Evolutionary conservation across 1,140 invertebrate species (phyloP).

Genomic region (Caerostris extrusa): DNA sequence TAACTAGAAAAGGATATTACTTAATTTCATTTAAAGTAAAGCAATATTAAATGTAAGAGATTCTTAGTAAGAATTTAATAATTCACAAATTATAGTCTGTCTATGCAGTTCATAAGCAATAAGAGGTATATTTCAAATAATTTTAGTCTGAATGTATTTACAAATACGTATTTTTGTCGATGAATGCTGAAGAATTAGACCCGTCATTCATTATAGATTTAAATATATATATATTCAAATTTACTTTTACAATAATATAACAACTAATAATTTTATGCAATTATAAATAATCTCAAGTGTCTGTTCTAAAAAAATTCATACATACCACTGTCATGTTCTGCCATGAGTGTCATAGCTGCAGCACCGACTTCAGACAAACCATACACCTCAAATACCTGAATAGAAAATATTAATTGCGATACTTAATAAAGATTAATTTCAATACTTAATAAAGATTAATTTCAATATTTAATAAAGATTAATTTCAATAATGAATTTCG

Average conservation of each 20-base stretch:
- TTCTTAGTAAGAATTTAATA: no score
- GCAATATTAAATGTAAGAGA: no score
- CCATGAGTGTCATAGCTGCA: constrained; percentile 94
- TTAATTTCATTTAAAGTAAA: no score
- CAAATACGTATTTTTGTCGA: no score
- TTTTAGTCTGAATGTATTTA: no score
- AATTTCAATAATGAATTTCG: neutral
- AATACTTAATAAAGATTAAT: neutral
- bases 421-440: neutral
- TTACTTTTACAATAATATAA: neutral
- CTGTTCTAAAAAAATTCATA: neutral
- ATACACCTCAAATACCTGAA: constrained; percentile 92
- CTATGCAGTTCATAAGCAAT: no score
- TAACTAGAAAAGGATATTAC: no score
- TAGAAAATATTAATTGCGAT: neutral
- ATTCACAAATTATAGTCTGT: no score
- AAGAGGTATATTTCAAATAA: no score
- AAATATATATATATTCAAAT: neutral
- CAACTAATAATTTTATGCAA: neutral
- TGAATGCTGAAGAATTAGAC: neutral
- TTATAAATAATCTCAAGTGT: no score
- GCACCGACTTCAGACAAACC: constrained; percentile 98
- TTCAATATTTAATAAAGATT: neutral
- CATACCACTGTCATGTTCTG: constrained; percentile 90
- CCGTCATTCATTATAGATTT: neutral